Conservation (phyloP, 1,140 invertebrate genomes). For the Homalodisca vitripennis region DNA sequence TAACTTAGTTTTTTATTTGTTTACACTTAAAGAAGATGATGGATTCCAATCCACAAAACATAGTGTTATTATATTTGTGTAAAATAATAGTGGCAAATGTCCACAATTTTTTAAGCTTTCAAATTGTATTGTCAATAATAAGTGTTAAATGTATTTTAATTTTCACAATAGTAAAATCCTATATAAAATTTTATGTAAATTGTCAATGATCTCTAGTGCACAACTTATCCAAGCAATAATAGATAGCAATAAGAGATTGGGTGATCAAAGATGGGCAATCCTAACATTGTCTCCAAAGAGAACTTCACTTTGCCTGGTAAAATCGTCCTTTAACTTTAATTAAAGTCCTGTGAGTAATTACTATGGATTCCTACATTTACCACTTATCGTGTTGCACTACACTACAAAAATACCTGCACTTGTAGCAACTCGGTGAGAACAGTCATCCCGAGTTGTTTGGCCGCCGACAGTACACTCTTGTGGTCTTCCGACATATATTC, state of each 20-base stretch:
- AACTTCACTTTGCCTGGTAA: neutral
- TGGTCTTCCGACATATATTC: neutral
- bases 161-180: too few species aligned
- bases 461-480: neutral
- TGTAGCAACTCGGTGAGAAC: neutral
- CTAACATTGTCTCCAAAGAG: neutral
- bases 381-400: neutral
- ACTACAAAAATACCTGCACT: neutral
- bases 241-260: neutral
- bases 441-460: slow-evolving; percentile 1
- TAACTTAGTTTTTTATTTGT: too few species aligned
- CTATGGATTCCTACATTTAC: neutral
- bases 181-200: too few species aligned
- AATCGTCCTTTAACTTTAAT: neutral
- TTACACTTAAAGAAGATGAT: too few species aligned
- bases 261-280: neutral
- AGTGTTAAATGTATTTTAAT: too few species aligned
- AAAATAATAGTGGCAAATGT: too few species aligned
- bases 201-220: too few species aligned
- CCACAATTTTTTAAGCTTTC: too few species aligned
- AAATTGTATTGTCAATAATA: too few species aligned
- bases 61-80: too few species aligned
- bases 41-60: too few species aligned
- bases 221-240: neutral
- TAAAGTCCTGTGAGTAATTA: neutral